Percentiles rank a stretch among this genome's conserved stretches.
Conservation (phyloP, 2,888 invertebrate species). For the Drosophila helvetica region DNA sequence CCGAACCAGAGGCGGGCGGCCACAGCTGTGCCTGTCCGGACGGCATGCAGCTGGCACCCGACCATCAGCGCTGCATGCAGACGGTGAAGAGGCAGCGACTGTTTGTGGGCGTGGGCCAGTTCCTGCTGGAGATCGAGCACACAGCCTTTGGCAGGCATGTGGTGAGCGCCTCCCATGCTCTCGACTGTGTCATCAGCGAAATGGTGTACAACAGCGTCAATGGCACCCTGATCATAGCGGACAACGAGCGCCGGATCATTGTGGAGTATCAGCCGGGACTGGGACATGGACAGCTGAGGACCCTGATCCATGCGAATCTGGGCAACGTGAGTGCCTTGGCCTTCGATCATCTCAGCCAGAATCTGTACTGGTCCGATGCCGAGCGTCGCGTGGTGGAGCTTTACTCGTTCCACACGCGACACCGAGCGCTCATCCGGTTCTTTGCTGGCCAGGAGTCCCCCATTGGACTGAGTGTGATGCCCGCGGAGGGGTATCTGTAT, state of each 20-base stretch:
- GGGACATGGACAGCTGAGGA: neutral
- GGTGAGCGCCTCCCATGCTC: conserved; percentile 84
- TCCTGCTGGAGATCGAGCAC: conserved; percentile 87
- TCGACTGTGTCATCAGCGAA: conserved; percentile 86
- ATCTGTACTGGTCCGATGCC: conserved; percentile 89
- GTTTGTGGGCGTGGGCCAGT: conserved; percentile 85
- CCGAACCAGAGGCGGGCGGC: conserved; percentile 84
- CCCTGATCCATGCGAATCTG: conserved; percentile 83
- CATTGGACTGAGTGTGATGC: conserved; percentile 87
- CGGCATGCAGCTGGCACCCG: conserved; percentile 86
- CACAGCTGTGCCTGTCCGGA: conserved; percentile 91
- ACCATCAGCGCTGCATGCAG: conserved; percentile 86
- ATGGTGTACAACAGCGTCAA: conserved; percentile 87
- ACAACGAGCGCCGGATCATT: conserved; percentile 84
- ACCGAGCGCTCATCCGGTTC: conserved; percentile 86
- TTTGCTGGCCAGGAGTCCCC: conserved; percentile 87
- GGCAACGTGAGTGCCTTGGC: conserved; percentile 86
- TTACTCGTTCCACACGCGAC: conserved; percentile 86
- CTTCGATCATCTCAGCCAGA: conserved; percentile 89
- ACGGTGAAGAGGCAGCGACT: conserved; percentile 81
- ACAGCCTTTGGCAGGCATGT: conserved; percentile 88
- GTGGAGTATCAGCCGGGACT: conserved; percentile 81
- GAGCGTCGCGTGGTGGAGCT: conserved; percentile 87
- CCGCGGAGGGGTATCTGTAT: conserved; percentile 85
- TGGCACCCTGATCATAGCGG: conserved; percentile 85